Conservation (phyloP, 2,113 vertebrate species). For the Anser cygnoides region DNA sequence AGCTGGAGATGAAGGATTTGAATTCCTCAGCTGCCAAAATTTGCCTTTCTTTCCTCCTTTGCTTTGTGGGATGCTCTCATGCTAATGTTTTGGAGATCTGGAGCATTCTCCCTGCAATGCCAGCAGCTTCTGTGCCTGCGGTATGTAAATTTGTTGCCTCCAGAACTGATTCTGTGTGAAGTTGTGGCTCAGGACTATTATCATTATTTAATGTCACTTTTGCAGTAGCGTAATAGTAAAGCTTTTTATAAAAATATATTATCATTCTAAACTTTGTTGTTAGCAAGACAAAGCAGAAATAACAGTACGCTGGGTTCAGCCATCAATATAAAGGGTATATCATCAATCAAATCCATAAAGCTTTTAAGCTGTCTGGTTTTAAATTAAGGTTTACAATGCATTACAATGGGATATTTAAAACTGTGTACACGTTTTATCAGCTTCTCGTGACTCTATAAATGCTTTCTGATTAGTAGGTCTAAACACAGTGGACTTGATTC, state of each 20-base stretch:
- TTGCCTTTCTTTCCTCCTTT: not conserved
- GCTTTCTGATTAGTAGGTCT: slow-evolving; percentile 68
- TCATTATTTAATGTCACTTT: slow-evolving; percentile 75
- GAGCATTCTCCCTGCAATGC: not conserved
- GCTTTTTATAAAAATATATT: slow-evolving; percentile 71
- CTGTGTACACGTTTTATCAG: slow-evolving; percentile 73
- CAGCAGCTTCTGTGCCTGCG: not conserved
- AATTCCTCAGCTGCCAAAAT: not conserved
- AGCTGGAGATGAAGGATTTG: not conserved
- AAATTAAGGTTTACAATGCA: slow-evolving; percentile 75
- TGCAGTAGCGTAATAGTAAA: slow-evolving; percentile 38
- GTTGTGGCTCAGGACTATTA: slow-evolving; percentile 63
- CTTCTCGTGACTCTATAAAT: slow-evolving; percentile 70
- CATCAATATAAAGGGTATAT: slow-evolving; percentile 72
- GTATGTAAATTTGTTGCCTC: slow-evolving; percentile 40
- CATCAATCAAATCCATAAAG: slow-evolving; percentile 77
- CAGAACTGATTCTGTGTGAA: slow-evolving; percentile 53
- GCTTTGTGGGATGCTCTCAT: not conserved
- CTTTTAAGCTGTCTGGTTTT: slow-evolving; percentile 78
- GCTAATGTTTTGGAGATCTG: not conserved
- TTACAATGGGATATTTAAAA: slow-evolving; percentile 79
- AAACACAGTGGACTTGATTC: slow-evolving; percentile 21
- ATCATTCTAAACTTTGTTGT: slow-evolving; percentile 71
- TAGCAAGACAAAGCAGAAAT: slow-evolving; percentile 75
- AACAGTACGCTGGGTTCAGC: slow-evolving; percentile 62